Percentiles rank a stretch among this genome's conserved stretches.
These are phyloP conservation scores for Oxygymnocypris stewartii DNA, from an alignment of 2,113 vertebrate species.

Conservation along the genomic window DNA sequence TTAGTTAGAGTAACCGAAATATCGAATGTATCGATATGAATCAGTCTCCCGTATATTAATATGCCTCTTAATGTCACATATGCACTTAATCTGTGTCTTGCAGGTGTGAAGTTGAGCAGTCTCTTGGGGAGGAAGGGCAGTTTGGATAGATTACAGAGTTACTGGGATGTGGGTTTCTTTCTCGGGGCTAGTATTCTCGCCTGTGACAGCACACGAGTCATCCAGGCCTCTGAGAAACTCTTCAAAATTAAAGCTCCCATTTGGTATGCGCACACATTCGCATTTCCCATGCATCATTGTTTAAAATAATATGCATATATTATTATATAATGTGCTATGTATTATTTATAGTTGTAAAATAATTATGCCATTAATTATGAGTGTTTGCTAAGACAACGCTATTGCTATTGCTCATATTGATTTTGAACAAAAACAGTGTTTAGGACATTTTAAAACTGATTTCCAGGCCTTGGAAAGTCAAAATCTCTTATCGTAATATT, in stretches of 20 bases:
- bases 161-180: constrained; percentile 99
- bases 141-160: constrained; percentile 96
- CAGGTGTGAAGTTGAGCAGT: constrained; percentile 97
- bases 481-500: neutral
- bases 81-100: neutral
- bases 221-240: constrained; percentile 96
- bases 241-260: constrained; percentile 95
- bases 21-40: neutral
- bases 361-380: neutral
- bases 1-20: neutral
- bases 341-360: no score
- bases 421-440: neutral
- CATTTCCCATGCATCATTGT: neutral
- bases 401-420: neutral
- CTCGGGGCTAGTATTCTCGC: constrained; percentile 94
- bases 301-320: neutral
- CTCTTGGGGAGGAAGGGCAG: constrained; percentile 96
- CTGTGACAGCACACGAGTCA: constrained; percentile 90
- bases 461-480: neutral
- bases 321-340: no score
- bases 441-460: neutral
- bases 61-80: neutral
- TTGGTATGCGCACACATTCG: constrained; percentile 78
- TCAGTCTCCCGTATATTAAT: no score
- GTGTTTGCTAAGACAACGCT: neutral